Percentiles rank a stretch among this genome's conserved stretches.
Evolutionary conservation across 2,888 invertebrate genomes (phyloP).

Genomic region (Andrena dorsata): DNA sequence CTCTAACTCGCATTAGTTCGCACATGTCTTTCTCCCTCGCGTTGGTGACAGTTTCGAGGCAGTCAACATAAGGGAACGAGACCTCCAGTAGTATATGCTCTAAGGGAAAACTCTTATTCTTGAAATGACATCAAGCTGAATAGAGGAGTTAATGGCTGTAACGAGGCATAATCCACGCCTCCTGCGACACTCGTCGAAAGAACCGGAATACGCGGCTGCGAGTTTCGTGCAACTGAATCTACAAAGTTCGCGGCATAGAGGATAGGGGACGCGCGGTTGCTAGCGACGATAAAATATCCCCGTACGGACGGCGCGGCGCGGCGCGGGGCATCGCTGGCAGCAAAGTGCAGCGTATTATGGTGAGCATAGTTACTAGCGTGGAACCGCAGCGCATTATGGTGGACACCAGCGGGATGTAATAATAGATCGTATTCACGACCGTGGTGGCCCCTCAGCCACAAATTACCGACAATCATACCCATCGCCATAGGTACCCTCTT

Average conservation of each 20-base stretch:
- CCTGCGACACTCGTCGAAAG: slow-evolving; percentile 4
- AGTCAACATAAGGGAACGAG: too few species aligned
- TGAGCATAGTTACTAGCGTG: slow-evolving; percentile 18
- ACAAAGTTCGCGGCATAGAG: neutral
- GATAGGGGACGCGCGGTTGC: neutral
- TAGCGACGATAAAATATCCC: neutral
- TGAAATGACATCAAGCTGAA: slow-evolving; percentile 44
- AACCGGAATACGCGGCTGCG: neutral
- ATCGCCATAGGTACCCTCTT: slow-evolving; percentile 71
- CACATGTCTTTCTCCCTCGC: too few species aligned
- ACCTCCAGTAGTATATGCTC: too few species aligned
- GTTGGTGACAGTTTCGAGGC: too few species aligned
- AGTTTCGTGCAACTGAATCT: neutral
- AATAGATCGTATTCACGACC: slow-evolving; percentile 77
- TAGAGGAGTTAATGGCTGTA: slow-evolving; percentile 45
- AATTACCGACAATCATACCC: slow-evolving; percentile 76
- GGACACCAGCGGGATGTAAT: slow-evolving; percentile 73
- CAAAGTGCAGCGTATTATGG: slow-evolving; percentile 17
- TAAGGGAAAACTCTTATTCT: too few species aligned
- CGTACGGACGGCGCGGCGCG: slow-evolving; percentile 25
- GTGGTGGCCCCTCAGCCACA: slow-evolving; percentile 65
- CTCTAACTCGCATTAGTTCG: too few species aligned
- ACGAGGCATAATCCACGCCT: slow-evolving; percentile 48
- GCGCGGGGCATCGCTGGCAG: slow-evolving; percentile 4
- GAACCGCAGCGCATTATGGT: slow-evolving; percentile 56